Evolutionary conservation across 2,888 invertebrate genomes (phyloP).

Genomic region (Petrophora chlorosata): DNA sequence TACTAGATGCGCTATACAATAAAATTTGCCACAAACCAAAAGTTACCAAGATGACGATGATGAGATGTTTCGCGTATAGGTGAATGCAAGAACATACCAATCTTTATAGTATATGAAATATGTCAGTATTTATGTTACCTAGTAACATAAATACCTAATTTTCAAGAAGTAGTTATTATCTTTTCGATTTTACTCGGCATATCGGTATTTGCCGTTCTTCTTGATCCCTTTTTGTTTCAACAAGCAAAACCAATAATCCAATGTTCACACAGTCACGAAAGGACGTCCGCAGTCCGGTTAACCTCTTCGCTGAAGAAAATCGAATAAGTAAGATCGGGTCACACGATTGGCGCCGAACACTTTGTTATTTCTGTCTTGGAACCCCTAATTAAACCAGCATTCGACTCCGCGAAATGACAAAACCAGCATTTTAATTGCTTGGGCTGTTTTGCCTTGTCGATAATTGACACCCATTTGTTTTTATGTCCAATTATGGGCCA

Average conservation of each 20-base stretch:
- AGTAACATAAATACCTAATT: no score
- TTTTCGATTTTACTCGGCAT: no score
- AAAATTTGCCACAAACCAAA: constrained; percentile 12
- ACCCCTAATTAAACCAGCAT: constrained; percentile 50
- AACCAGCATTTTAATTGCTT: constrained; percentile 39
- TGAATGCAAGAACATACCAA: neutral
- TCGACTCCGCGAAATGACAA: constrained; percentile 40
- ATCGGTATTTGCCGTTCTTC: no score
- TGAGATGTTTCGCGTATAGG: neutral
- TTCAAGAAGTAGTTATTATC: no score
- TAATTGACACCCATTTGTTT: constrained; percentile 38
- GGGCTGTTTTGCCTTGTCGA: constrained; percentile 29
- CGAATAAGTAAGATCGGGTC: constrained; percentile 72
- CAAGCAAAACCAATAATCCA: constrained; percentile 30
- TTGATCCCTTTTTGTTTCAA: neutral
- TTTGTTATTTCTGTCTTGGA: constrained; percentile 45
- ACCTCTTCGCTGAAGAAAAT: constrained; percentile 49
- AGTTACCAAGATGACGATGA: no score
- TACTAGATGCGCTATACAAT: constrained; percentile 12
- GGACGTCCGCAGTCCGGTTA: constrained; percentile 14
- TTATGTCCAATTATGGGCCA: constrained; percentile 27
- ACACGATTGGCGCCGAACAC: constrained; percentile 60
- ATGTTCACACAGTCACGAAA: constrained; percentile 41
- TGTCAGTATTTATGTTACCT: no score
- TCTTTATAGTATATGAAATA: no score